Conservation (phyloP, 2,113 vertebrate genomes). For the Sapajus apella region DNA sequence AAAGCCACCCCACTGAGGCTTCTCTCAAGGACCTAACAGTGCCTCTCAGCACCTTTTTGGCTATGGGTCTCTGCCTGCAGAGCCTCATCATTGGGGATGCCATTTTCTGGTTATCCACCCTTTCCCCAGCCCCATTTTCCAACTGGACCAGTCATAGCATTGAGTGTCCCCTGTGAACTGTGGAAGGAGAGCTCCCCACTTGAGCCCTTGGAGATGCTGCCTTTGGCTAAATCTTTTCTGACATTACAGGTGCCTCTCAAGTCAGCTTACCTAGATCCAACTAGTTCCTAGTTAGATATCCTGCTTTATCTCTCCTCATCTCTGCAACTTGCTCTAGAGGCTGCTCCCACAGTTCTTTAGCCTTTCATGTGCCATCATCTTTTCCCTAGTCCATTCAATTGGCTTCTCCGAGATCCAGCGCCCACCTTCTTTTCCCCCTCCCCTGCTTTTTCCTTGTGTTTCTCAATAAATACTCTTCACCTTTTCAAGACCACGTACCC, state of each 20-base stretch:
- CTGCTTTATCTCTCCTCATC: neutral
- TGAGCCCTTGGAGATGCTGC: neutral
- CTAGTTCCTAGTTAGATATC: neutral
- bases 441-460: neutral
- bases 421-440: neutral
- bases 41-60: accelerated
- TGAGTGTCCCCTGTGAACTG: neutral
- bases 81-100: neutral
- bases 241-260: neutral
- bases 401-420: neutral
- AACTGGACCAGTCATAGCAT: neutral
- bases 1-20: neutral
- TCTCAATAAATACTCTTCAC: neutral
- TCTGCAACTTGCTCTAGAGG: neutral
- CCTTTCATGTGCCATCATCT: accelerated
- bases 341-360: accelerated
- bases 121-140: neutral
- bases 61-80: neutral
- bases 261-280: neutral
- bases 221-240: neutral
- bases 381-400: neutral
- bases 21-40: neutral
- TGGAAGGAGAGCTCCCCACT: neutral
- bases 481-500: neutral
- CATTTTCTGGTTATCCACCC: neutral